Evolutionary conservation across 2,797 vertebrate genomes (phyloP), one percentile per base, ranked within the genome.

Genomic region (Enteromius afrohamiltoni): DNA sequence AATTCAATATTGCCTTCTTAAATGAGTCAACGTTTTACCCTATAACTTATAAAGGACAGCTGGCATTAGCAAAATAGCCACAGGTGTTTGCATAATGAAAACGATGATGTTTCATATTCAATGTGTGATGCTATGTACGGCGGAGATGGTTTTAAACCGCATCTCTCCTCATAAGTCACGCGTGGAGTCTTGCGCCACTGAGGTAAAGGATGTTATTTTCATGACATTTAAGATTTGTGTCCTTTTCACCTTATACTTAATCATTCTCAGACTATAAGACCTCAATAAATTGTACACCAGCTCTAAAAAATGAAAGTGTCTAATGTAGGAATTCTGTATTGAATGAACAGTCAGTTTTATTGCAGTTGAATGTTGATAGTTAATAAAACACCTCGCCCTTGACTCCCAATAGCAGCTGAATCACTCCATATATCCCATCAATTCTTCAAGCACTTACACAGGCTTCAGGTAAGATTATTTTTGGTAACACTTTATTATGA

Each of bases 1-100:
- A 91, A 92, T 85, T 90, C 84, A 93, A 92, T 90, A 92, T 92
- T 91, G 88, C 88, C 86, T 82, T 86, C 87, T 77, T 90, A 90
- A 93, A 92, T 91, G 86, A 92, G 85, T 90, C 80, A 85, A 89
- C 64, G 85, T 77, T 89, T 86, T 70, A 70, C 84, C 17, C 82
- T 86, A 75, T 47, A 83, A 88, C 84, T 71, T 74, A 83, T 69
- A 88, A 89, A 88, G 83, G 65, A 84, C 84, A 91, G 87, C 84
- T 88, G 69, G 77, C 78, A 88, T 91, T 92, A 87, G 83, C 83
- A 83, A 84, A 87, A 90, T 85, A 82, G 84, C 89, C 87, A 91
- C 89, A 90, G 88, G 91, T 93, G 83, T 69, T 87, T 55, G 60
- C 74, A 71, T 83, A 77, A 76, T 75, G 80, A 87, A 71, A 80